phyloP scores from a whole-genome alignment of 2,113 vertebrate species.

The Mus pahari region DNA sequence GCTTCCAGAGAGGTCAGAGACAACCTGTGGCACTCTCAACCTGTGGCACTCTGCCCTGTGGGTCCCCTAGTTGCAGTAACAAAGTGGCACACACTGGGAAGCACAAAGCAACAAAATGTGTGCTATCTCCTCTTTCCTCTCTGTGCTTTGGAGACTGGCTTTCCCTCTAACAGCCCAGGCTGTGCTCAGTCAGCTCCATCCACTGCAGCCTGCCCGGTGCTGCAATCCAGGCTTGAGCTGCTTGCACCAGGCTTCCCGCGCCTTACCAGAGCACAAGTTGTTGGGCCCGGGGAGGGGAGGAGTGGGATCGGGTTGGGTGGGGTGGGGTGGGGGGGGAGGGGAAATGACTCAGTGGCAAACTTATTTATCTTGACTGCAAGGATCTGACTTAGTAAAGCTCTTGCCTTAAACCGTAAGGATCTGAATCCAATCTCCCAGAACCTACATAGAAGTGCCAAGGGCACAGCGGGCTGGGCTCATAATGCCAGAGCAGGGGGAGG shows the following conservation, averaged over 20 bases:
- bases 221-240: neutral
- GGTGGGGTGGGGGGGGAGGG: too few relatives aligned
- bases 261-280: neutral
- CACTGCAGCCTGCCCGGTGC: neutral
- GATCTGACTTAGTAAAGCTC: neutral
- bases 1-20: neutral
- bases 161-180: neutral
- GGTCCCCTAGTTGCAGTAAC: neutral
- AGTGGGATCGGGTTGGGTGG: neutral
- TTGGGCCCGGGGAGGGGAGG: neutral
- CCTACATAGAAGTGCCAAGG: neutral
- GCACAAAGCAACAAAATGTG: neutral
- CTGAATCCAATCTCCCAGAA: neutral
- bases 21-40: neutral
- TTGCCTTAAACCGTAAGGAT: neutral
- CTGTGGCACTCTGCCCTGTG: neutral
- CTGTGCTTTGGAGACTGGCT: neutral
- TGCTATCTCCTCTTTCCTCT: neutral
- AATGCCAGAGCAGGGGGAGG: neutral
- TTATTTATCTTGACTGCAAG: neutral
- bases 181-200: neutral
- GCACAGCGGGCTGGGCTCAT: neutral
- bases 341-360: neutral
- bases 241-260: neutral
- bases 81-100: neutral